phyloP scores from a whole-genome alignment of 2,888 invertebrate genomes.

The Synergus itoensis region DNA sequence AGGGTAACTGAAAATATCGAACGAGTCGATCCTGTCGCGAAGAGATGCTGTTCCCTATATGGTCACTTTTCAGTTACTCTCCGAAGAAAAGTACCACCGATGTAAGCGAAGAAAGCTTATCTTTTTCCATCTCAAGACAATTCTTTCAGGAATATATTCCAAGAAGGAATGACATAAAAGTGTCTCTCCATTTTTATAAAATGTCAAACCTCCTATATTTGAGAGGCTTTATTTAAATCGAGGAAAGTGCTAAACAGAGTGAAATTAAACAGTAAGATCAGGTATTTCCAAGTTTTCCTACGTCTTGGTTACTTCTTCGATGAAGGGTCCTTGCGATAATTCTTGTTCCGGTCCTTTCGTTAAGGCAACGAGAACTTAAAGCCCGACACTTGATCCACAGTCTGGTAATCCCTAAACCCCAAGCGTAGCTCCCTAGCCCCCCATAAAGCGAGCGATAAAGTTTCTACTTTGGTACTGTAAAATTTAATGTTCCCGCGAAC shows the following conservation, averaged over 20 bases:
- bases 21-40: conserved; percentile 18
- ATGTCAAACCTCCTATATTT: background rate
- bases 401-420: conserved; percentile 44
- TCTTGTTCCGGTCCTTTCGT: conserved; percentile 43
- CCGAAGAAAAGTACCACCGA: background rate
- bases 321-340: background rate
- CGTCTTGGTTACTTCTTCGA: background rate
- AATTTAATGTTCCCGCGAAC: conserved; percentile 49
- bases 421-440: conserved; percentile 45
- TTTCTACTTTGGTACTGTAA: conserved; percentile 49
- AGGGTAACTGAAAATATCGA: conserved; percentile 30
- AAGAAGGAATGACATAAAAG: background rate
- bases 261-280: background rate
- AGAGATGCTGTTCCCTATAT: background rate
- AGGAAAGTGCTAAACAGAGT: background rate
- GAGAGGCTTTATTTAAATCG: background rate
- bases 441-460: conserved; percentile 52
- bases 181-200: no score
- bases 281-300: background rate
- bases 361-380: conserved; percentile 48
- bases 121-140: background rate
- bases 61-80: conserved; percentile 21
- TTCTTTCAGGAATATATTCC: background rate
- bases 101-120: background rate
- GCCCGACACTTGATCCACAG: conserved; percentile 36